phyloP scores from a whole-genome alignment of 1,140 invertebrate genomes.

The Zaprionus vittiger region DNA sequence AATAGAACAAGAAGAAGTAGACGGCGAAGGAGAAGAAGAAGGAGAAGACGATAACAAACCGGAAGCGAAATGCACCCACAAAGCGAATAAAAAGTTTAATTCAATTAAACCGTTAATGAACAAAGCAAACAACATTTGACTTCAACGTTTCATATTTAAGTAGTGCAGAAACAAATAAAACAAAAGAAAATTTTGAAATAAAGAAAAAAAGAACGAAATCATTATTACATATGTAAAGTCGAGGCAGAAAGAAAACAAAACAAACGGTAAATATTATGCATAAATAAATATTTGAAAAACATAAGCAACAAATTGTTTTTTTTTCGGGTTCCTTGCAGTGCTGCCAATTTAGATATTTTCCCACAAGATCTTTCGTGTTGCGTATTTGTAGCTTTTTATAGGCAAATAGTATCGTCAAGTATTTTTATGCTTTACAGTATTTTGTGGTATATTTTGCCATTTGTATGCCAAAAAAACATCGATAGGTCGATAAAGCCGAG shows the following conservation, averaged over 20 bases:
- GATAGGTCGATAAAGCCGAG: no score
- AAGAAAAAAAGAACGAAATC: conserved; percentile 42
- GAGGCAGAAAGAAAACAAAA: conserved; percentile 57
- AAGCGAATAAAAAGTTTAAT: conserved; percentile 68
- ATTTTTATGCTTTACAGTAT: no score
- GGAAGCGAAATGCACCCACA: conserved; percentile 59
- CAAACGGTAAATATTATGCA: conserved; percentile 78
- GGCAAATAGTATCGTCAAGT: no score
- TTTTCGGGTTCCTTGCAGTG: background rate
- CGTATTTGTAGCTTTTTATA: no score
- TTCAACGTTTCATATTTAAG: conserved; percentile 83
- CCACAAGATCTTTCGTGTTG: no score
- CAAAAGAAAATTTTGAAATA: conserved; percentile 23
- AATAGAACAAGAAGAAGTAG: conserved; percentile 11
- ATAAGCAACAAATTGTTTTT: background rate
- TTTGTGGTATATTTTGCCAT: no score
- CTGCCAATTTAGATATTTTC: background rate
- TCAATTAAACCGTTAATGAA: conserved; percentile 73
- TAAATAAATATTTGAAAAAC: conserved; percentile 65
- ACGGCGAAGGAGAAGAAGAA: conserved; percentile 8
- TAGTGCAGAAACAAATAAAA: conserved; percentile 77
- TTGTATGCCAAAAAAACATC: no score
- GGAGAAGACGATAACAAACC: background rate
- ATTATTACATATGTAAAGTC: conserved; percentile 75
- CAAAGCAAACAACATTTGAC: conserved; percentile 64